Percentiles rank a stretch among this genome's conserved stretches.
Evolutionary conservation across 2,888 invertebrate species (phyloP).

Genomic region (Eledona agricola): DNA sequence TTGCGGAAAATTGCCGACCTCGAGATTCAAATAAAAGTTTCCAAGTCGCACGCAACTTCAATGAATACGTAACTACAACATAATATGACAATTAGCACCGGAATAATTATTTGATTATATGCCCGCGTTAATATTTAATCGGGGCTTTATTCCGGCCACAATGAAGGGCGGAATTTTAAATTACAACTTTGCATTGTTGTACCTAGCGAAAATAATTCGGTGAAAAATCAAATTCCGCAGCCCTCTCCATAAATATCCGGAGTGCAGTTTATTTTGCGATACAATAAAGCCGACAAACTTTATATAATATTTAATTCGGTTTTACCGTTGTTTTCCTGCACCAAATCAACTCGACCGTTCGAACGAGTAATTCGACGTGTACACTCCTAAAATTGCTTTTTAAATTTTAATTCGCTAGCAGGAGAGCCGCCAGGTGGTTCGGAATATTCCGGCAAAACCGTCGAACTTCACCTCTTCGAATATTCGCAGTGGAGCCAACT

Average conservation of each 20-base stretch:
- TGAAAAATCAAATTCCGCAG: constrained; percentile 20
- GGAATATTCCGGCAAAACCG: constrained; percentile 21
- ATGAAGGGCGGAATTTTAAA: too few relatives aligned
- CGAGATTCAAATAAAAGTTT: too few relatives aligned
- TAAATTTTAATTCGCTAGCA: constrained; percentile 52
- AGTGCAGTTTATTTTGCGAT: constrained; percentile 30
- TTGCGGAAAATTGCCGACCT: constrained; percentile 17
- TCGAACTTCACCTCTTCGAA: constrained; percentile 23
- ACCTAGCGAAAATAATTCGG: too few relatives aligned
- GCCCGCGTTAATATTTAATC: too few relatives aligned
- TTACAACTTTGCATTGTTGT: too few relatives aligned
- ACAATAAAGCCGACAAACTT: constrained; percentile 29
- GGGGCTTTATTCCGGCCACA: too few relatives aligned
- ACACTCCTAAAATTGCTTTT: constrained; percentile 56
- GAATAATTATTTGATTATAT: too few relatives aligned
- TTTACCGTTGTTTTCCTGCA: constrained; percentile 40
- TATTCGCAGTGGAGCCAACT: constrained; percentile 9
- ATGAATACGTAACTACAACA: too few relatives aligned
- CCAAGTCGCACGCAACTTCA: too few relatives aligned
- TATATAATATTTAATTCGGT: constrained; percentile 44
- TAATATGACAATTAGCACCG: too few relatives aligned
- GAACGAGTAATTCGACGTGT: constrained; percentile 51
- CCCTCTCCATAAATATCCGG: constrained; percentile 19
- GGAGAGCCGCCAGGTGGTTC: constrained; percentile 24
- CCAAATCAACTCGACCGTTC: constrained; percentile 49